Conservation (phyloP, 2,888 invertebrate genomes). For the Ectemnius lituratus region DNA sequence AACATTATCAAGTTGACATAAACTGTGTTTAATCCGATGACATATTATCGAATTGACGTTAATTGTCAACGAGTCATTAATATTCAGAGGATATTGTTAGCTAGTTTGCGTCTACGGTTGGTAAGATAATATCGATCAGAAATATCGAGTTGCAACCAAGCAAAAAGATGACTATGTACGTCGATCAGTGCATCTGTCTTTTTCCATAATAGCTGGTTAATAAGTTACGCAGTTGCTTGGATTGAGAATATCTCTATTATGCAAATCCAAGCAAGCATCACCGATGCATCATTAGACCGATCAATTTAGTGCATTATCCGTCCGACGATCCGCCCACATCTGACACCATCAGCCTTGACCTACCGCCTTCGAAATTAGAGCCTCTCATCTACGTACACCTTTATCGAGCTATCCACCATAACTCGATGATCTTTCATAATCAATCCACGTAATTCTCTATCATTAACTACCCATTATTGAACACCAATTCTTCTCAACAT, state of each 20-base stretch:
- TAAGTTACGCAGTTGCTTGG: slow-evolving; percentile 19
- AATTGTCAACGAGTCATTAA: too few species aligned
- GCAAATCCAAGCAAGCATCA: slow-evolving; percentile 36
- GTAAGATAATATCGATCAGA: slow-evolving; percentile 12
- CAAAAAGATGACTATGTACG: neutral
- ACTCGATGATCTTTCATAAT: too few species aligned
- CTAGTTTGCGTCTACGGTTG: too few species aligned
- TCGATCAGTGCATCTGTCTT: neutral
- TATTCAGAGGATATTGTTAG: too few species aligned
- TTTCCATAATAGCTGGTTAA: slow-evolving; percentile 21
- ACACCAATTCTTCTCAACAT: too few species aligned
- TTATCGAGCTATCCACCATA: too few species aligned
- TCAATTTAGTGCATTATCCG: slow-evolving; percentile 38
- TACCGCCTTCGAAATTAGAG: slow-evolving; percentile 17
- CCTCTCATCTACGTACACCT: too few species aligned
- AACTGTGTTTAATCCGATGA: too few species aligned
- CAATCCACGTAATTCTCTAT: too few species aligned
- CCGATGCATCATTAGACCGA: slow-evolving; percentile 35
- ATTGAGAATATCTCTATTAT: slow-evolving; percentile 32
- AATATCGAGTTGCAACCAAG: slow-evolving; percentile 17
- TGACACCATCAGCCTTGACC: slow-evolving; percentile 30
- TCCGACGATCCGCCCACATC: slow-evolving; percentile 38
- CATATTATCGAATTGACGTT: too few species aligned
- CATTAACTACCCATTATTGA: too few species aligned
- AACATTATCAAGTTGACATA: too few species aligned